Base-by-base conservation (phyloP, 2,888 invertebrate genomes). In the Peribatodes rhomboidaria region DNA sequence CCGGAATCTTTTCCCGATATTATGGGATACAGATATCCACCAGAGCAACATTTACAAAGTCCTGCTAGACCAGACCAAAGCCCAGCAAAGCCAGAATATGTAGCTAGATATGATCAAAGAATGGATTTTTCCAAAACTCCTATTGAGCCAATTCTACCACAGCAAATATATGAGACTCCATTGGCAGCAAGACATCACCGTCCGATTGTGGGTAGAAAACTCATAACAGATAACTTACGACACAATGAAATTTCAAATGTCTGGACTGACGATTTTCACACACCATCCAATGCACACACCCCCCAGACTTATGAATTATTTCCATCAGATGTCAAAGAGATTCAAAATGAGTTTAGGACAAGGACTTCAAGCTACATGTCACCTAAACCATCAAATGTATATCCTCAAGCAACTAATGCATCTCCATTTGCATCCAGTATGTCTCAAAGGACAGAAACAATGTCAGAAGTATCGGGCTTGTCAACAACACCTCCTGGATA, bases 131-230 rank as follows among this genome's bases (percentile, higher is more conserved):
- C 13, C n/a, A 7, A 35, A 20, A 35, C 35, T 50, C 1, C 2
- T 14, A 14, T 49, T 35, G 35, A 50, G n/a, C 80, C 83, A 2
- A 74, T 74, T n/a, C 13, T 10, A 16, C 27, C 11, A 3, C 31
- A 9, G 13, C 46, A 54, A 22, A 61, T 55, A 13, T 55, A 41
- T 27, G 68, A 61, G 71, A 80, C 80, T 1, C 81, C 85, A 2
- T 72, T 72, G 10, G 52, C 63, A 0, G 63, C 69, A 0, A 65
- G 77, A 68, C 77, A 78, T 2, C 83, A 81, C 57, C 70, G 89
- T 0, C 86, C 91, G 1, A 90, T 90, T 1, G 63, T 89, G 13
- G 90, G 91, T 2, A 74, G 91, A 31, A 89, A 85, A 56, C 82
- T 90, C 1, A 73, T 88, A 44, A 79, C 77, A 0, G 78, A 50